Percentiles rank a stretch among this genome's conserved stretches.
These are phyloP conservation scores for Eriocheir sinensis DNA, from an alignment of 1,140 invertebrate genomes.

Conservation along the genomic window DNA sequence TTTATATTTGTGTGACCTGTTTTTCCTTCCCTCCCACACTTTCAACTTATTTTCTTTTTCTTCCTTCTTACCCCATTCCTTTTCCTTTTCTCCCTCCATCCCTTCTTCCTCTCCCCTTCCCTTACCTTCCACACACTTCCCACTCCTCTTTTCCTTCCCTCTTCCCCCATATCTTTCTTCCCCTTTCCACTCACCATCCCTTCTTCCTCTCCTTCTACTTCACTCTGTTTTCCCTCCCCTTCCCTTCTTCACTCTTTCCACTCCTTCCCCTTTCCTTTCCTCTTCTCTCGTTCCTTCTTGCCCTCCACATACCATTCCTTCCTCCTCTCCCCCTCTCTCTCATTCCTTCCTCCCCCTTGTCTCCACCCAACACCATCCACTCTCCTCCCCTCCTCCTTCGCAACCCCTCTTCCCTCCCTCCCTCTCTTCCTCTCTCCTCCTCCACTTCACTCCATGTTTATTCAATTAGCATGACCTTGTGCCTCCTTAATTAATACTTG, in stretches of 20 bases:
- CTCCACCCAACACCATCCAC: not conserved
- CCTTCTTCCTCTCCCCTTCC: not conserved
- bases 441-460: not conserved
- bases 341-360: not conserved
- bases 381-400: no score
- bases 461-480: not conserved
- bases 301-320: no score
- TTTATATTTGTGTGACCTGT: no score
- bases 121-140: no score
- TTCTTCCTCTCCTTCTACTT: not conserved
- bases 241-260: not conserved
- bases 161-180: not conserved
- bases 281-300: not conserved
- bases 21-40: no score
- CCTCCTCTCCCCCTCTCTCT: not conserved
- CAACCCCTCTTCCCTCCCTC: no score
- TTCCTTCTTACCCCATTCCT: no score
- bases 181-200: not conserved
- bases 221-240: not conserved
- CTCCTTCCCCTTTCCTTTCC: not conserved
- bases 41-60: no score
- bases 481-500: not conserved
- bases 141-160: not conserved
- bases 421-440: not conserved
- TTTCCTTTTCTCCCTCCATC: not conserved